Base-by-base conservation (phyloP, 1,140 invertebrate species). In the Atta colombica region DNA sequence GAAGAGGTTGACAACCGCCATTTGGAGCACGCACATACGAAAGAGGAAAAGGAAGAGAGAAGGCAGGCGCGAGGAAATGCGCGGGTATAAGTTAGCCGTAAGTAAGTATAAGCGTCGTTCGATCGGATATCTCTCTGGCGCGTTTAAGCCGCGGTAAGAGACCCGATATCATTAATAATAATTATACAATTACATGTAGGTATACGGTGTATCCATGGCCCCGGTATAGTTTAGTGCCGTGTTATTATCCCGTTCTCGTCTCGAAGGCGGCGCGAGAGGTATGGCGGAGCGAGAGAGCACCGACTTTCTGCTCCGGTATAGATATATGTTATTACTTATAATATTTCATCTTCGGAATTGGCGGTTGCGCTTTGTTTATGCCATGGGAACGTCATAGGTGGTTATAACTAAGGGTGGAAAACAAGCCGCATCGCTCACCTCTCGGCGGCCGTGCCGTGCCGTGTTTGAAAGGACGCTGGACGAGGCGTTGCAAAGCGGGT, bases 281-380 rank as follows among this genome's bases (percentile, higher is more conserved):
- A 72, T 68, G 78, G 39, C 81, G 84, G 78, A 49, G 86, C 75
- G 85, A 84, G 74, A 75, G 51, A 45, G 84, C 72, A 72, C 55
- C 55, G 25, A n/a, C 91, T 77, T 86, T 82, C 89, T 87, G 78
- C 86, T 65, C 78, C 61, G 88, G 85, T 94, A 94, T 94, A 94
- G 92, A 94, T 94, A 95, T 95, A 95, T 95, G 94, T 95, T 95
- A 95, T 95, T 95, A 95, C 94, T 95, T 95, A 95, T 95, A 95
- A 95, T 95, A 95, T 95, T 95, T 95, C 95, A 95, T 95, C 94
- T 94, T 93, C 93, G 93, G 94, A 95, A 95, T 95, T 95, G 94
- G 92, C 93, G 95, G 95, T 95, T 95, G 93, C 93, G 93, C 92
- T 95, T 95, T 95, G 95, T 95, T 95, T 95, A 95, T 95, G 95